Percentiles rank a stretch among this genome's conserved stretches.
phyloP scores from a whole-genome alignment of 2,113 vertebrate genomes.

The Pantherophis guttatus region DNA sequence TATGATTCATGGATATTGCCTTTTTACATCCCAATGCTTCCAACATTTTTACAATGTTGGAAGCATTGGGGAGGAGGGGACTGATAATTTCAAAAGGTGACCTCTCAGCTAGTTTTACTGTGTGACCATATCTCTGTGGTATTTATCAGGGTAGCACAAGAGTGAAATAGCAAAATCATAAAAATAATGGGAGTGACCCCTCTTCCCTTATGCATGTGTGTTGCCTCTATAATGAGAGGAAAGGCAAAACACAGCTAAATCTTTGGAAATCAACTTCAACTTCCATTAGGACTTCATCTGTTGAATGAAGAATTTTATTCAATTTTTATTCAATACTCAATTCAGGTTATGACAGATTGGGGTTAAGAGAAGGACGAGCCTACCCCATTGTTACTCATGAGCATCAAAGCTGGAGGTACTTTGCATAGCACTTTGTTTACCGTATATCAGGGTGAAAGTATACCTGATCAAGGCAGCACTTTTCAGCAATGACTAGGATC shows the following conservation, averaged over 20 bases:
- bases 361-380: not conserved
- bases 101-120: not conserved
- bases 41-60: not conserved
- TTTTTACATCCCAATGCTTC: not conserved
- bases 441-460: not conserved
- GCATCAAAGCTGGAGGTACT: too few species aligned
- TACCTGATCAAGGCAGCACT: not conserved
- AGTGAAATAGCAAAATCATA: not conserved
- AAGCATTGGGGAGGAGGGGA: not conserved
- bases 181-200: not conserved
- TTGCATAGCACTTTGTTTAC: not conserved
- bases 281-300: too few species aligned
- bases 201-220: not conserved
- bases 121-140: not conserved
- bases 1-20: not conserved
- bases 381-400: not conserved
- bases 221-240: not conserved
- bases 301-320: too few species aligned
- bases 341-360: not conserved
- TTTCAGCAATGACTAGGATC: not conserved
- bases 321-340: too few species aligned
- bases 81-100: not conserved
- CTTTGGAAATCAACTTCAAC: not conserved
- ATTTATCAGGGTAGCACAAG: not conserved
- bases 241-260: not conserved